phyloP scores from a whole-genome alignment of 2,888 invertebrate genomes.

The Pandemis heparana region DNA sequence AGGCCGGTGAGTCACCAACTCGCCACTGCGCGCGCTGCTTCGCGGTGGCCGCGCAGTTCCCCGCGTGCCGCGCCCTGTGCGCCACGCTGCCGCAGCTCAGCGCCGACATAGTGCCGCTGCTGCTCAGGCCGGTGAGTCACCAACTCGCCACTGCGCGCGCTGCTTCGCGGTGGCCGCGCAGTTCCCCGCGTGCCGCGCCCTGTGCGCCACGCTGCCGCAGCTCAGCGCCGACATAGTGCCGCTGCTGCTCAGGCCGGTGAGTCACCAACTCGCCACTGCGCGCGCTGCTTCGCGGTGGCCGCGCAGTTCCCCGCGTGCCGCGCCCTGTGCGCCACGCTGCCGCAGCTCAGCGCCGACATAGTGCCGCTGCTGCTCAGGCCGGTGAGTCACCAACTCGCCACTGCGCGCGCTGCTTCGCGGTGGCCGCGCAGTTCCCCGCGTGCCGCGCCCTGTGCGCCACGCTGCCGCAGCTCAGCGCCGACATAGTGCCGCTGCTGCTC shows the following conservation, averaged over 20 bases:
- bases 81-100: constrained; percentile 95
- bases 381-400: constrained; percentile 75
- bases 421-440: constrained; percentile 96
- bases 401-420: constrained; percentile 96
- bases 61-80: constrained; percentile 94
- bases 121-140: constrained; percentile 61
- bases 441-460: constrained; percentile 95
- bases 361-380: constrained; percentile 69
- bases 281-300: constrained; percentile 97
- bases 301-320: constrained; percentile 97
- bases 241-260: constrained; percentile 64
- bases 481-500: constrained; percentile 80
- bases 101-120: constrained; percentile 87
- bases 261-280: constrained; percentile 86
- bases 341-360: constrained; percentile 93
- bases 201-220: constrained; percentile 94
- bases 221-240: constrained; percentile 91
- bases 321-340: constrained; percentile 93
- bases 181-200: constrained; percentile 95
- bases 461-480: constrained; percentile 94
- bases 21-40: constrained; percentile 95
- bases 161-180: constrained; percentile 98
- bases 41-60: constrained; percentile 98
- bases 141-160: constrained; percentile 89
- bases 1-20: constrained; percentile 57